Evolutionary conservation across 2,797 vertebrate genomes (phyloP).

Genomic region (Characodon lateralis): DNA sequence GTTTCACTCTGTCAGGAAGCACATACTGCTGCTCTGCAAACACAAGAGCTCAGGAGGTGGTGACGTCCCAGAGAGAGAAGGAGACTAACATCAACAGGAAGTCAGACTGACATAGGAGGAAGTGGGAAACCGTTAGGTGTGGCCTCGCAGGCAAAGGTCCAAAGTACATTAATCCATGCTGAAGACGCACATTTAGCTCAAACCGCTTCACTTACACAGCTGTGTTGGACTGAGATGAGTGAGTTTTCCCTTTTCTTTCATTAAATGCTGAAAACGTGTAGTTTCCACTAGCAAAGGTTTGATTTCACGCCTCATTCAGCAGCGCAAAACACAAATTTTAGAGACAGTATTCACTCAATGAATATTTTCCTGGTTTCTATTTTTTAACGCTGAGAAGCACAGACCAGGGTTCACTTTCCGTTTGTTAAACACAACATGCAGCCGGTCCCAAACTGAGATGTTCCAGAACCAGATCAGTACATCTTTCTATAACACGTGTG

Average conservation of each 20-base stretch:
- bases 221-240: neutral
- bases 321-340: neutral
- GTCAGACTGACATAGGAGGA: neutral
- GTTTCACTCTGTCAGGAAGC: neutral
- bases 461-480: neutral
- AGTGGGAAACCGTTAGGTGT: neutral
- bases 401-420: neutral
- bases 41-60: neutral
- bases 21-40: neutral
- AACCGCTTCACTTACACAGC: neutral
- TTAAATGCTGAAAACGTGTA: too few relatives aligned
- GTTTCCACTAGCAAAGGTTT: too few relatives aligned
- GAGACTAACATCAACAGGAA: neutral
- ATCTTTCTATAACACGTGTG: neutral
- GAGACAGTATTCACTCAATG: neutral
- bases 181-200: neutral
- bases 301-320: neutral
- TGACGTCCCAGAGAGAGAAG: neutral
- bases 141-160: neutral
- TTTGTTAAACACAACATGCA: neutral
- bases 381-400: too few relatives aligned
- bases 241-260: neutral
- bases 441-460: neutral
- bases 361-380: too few relatives aligned
- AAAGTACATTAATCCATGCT: neutral